phyloP scores from a whole-genome alignment of 2,888 invertebrate species.

The Melangyna quadrimaculata region DNA sequence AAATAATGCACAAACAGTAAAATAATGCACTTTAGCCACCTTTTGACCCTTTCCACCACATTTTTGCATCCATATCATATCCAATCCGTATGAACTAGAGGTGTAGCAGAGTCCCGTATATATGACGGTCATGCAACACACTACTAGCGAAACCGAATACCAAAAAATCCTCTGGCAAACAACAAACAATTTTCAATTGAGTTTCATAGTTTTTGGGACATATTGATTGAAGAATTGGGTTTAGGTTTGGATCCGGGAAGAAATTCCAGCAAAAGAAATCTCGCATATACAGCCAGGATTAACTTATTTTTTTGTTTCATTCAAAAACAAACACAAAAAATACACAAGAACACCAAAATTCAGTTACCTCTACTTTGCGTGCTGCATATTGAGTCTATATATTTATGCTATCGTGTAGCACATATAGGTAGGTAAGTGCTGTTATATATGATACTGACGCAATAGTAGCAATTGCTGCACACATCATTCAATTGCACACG shows the following conservation, averaged over 20 bases:
- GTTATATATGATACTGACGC: neutral
- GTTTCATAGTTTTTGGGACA: constrained; percentile 51
- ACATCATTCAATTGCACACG: constrained; percentile 35
- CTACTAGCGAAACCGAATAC: constrained; percentile 54
- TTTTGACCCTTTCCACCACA: constrained; percentile 4
- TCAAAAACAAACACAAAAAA: constrained; percentile 13
- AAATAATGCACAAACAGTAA: constrained; percentile 64
- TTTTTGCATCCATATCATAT: neutral
- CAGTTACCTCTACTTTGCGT: constrained; percentile 61
- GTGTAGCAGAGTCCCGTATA: neutral
- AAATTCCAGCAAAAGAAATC: constrained; percentile 43
- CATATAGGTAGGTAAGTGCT: neutral
- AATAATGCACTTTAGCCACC: constrained; percentile 60
- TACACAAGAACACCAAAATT: constrained; percentile 48
- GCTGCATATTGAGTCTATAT: constrained; percentile 37
- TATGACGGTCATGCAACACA: neutral
- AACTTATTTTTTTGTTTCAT: constrained; percentile 13
- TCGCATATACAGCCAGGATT: constrained; percentile 22
- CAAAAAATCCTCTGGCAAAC: constrained; percentile 67
- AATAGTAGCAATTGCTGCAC: constrained; percentile 45
- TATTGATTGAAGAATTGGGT: neutral
- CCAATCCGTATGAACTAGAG: neutral
- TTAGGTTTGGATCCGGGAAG: too few species aligned
- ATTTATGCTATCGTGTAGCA: neutral
- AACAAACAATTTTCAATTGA: constrained; percentile 72